Evolutionary conservation across 2,888 invertebrate genomes (phyloP).

Genomic region (Tuberolachnus salignus): DNA sequence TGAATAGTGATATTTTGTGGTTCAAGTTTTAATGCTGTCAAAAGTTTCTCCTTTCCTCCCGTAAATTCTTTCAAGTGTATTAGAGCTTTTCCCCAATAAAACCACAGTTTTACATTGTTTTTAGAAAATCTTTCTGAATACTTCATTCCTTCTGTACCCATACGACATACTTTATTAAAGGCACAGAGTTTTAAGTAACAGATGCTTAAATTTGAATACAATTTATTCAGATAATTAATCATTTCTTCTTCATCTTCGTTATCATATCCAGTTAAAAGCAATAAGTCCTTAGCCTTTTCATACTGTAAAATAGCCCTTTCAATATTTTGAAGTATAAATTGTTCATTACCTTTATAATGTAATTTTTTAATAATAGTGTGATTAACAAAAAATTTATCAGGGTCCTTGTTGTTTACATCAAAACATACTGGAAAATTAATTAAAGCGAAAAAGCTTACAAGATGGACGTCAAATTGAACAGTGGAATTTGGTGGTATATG

Average conservation of each 20-base stretch:
- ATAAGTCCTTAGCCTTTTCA: constrained; percentile 68
- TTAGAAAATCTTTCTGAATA: no score
- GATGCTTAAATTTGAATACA: constrained; percentile 76
- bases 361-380: constrained; percentile 35
- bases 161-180: constrained; percentile 70
- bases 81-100: constrained; percentile 75
- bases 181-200: constrained; percentile 71
- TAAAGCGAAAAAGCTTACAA: constrained; percentile 71
- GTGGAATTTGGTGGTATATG: constrained; percentile 77
- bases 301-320: constrained; percentile 64
- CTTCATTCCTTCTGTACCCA: constrained; percentile 69
- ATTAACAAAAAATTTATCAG: constrained; percentile 13
- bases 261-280: constrained; percentile 71
- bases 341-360: constrained; percentile 37
- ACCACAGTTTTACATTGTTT: no score
- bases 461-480: constrained; percentile 76
- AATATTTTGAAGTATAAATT: constrained; percentile 16
- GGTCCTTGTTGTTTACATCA: constrained; percentile 26
- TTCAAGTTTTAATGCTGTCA: no score
- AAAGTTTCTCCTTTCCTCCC: no score
- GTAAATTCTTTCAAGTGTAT: constrained; percentile 69
- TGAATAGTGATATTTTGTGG: constrained; percentile 67
- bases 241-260: constrained; percentile 73
- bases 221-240: constrained; percentile 69
- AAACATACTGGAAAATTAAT: constrained; percentile 67